These are phyloP conservation scores for Lonchura striata DNA, from an alignment of 2,113 vertebrate genomes.

Conservation along the genomic window DNA sequence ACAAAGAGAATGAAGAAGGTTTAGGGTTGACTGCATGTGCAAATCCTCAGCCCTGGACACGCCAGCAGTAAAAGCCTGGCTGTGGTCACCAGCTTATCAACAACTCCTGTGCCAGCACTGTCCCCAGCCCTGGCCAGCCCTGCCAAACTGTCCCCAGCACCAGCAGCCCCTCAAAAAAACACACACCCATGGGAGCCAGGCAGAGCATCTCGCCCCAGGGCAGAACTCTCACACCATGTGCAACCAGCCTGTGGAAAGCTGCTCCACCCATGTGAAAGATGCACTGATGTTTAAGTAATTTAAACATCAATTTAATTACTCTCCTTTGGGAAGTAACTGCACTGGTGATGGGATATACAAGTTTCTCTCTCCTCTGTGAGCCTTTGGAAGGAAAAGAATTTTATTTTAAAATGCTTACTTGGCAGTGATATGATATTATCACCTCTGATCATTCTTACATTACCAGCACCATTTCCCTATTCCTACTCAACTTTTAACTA, in stretches of 20 bases:
- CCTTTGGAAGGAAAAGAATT: background rate
- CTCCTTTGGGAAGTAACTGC: background rate
- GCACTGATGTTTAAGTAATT: background rate
- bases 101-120: rapidly evolving
- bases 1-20: background rate
- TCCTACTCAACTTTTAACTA: background rate
- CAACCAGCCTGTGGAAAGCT: background rate
- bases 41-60: background rate
- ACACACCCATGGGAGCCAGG: rapidly evolving
- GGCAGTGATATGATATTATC: background rate
- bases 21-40: rapidly evolving
- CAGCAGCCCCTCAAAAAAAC: background rate
- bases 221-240: background rate
- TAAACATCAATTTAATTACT: background rate
- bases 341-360: background rate
- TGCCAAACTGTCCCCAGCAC: background rate
- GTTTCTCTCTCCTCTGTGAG: background rate
- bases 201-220: rapidly evolving
- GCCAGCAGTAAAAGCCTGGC: background rate
- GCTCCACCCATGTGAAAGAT: background rate
- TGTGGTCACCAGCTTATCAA: rapidly evolving
- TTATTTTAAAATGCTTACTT: background rate
- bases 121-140: rapidly evolving
- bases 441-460: background rate
- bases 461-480: background rate